A percentile compares a stretch with the other conserved stretches of the same genome.
Evolutionary conservation across 2,113 vertebrate genomes (phyloP).

Genomic region (Cyprinodon variegatus): DNA sequence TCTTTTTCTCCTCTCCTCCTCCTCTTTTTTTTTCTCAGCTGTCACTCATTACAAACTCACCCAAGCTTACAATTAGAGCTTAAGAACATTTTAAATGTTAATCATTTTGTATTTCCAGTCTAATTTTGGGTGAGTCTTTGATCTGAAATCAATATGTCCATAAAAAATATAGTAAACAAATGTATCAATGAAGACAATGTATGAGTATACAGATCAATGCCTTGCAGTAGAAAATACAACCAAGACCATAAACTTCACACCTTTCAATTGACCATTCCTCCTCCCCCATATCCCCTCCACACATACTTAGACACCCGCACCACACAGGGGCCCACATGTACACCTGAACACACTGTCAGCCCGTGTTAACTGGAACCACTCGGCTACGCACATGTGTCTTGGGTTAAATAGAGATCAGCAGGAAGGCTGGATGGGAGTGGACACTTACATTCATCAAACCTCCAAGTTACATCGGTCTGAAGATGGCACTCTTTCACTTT

Average conservation of each 20-base stretch:
- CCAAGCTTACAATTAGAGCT: conserved; percentile 35
- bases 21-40: conserved; percentile 41
- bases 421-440: neutral
- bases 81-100: conserved; percentile 25
- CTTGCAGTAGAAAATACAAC: conserved; percentile 52
- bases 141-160: neutral
- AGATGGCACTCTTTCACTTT: conserved; percentile 85
- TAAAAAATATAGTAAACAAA: neutral
- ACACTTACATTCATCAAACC: neutral
- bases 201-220: conserved; percentile 27
- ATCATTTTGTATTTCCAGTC: neutral
- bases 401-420: conserved; percentile 20
- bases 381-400: conserved; percentile 40
- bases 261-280: conserved; percentile 29
- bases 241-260: conserved; percentile 72
- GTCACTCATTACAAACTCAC: conserved; percentile 58
- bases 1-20: conserved; percentile 49
- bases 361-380: conserved; percentile 68
- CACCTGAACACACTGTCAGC: conserved; percentile 50
- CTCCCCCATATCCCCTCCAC: neutral
- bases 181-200: conserved; percentile 11
- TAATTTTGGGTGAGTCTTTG: neutral
- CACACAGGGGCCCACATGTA: conserved; percentile 19
- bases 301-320: conserved; percentile 13
- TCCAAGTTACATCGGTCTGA: conserved; percentile 66